Evolutionary conservation across 2,888 invertebrate species (phyloP), one percentile per base, ranked within the genome.

Genomic region (Macrophya annulata): DNA sequence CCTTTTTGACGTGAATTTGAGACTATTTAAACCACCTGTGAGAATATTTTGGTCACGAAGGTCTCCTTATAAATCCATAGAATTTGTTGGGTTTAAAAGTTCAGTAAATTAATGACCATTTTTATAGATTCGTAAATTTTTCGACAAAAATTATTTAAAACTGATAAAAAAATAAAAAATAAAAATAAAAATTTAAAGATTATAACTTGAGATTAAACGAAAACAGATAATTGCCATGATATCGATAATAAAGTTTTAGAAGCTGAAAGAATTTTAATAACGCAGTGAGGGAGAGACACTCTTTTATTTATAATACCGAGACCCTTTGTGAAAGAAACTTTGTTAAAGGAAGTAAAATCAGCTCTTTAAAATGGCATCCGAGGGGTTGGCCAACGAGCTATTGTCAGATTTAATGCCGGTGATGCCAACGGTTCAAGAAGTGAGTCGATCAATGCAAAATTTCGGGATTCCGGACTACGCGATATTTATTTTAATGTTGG

Each of bases 391-490:
- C 88, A 88, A 89, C 88, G 89, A 89, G n/a, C 81, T 88, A 43
- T 72, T 86, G 81, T 71, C 86, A 8, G 88, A 84, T 3, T 88
- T 89, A 89, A 86, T 87, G 15, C 88, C 89, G 74, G 90, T 90
- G 62, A 89, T 89, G 86, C 90, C 91, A 31, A 94, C 94, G 85
- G 94, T 95, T 1, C 93, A 94, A 72, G 94, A 94, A 86, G 93
- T 95, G 89, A 93, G 94, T 88, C 91, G 91, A 82, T 93, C 95
- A 79, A 94, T 96, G 93, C 96, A 96, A 90, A 95, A 94, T 88
- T 97, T 97, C 90, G 95, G 96, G 17, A 95, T 96, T 95, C 94
- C 95, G 82, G 98, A 98, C 92, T 98, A 98, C 93, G 91, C 96
- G 1, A 96, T 98, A 88, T 98, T 98, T 92, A 95, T 95, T 85